phyloP scores from a whole-genome alignment of 1,140 invertebrate genomes.

The Aporrectodea caliginosa region DNA sequence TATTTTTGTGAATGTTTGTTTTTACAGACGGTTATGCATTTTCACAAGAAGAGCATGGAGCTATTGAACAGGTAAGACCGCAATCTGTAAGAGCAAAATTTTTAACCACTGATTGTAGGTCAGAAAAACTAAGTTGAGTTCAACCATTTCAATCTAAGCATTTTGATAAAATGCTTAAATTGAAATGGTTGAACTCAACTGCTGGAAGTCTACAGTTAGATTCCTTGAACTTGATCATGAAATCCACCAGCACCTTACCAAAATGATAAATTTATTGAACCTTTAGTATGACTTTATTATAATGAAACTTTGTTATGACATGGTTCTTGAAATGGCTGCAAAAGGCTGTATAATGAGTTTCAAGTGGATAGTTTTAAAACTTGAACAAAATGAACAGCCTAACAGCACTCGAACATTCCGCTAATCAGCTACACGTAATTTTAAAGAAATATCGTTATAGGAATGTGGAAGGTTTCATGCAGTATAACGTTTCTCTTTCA shows the following conservation, averaged over 20 bases:
- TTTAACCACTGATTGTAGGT: not conserved
- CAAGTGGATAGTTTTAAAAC: not conserved
- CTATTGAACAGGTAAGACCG: conserved; percentile 70
- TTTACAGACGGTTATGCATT: conserved; percentile 92
- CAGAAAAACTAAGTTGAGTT: not conserved
- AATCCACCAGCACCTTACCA: no score
- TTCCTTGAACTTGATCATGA: not conserved
- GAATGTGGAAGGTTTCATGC: not conserved
- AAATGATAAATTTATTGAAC: no score
- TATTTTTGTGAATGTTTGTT: no score
- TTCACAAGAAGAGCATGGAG: conserved; percentile 97
- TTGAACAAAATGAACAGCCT: not conserved
- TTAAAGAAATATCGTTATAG: not conserved
- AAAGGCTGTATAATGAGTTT: not conserved
- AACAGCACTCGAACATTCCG: not conserved
- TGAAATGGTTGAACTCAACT: not conserved
- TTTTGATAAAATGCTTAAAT: not conserved
- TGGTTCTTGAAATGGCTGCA: not conserved
- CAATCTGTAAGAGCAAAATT: not conserved
- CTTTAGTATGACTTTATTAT: no score
- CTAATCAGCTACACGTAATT: not conserved
- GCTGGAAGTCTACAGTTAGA: not conserved
- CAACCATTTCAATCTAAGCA: not conserved
- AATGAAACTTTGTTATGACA: not conserved
- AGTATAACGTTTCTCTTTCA: not conserved